phyloP scores from a whole-genome alignment of 2,888 invertebrate species.

The Trichogramma evanescens region DNA sequence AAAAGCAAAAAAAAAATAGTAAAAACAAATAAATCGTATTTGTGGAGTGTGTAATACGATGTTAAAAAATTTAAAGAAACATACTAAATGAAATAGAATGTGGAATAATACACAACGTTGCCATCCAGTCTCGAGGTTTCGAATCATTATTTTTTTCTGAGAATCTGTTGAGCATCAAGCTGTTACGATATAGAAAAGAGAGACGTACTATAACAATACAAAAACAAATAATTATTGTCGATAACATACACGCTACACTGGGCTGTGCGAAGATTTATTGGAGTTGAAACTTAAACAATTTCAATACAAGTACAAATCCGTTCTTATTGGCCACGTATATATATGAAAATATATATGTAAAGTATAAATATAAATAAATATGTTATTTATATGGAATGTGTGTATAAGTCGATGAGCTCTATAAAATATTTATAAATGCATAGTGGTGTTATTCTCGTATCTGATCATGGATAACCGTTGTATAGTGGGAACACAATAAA shows the following conservation, averaged over 20 bases:
- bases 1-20: not conserved
- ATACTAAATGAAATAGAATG: constrained; percentile 31
- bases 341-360: not conserved
- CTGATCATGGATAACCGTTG: not conserved
- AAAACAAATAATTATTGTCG: constrained; percentile 29
- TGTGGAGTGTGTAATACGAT: too few species aligned
- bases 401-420: constrained; percentile 19
- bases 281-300: constrained; percentile 46
- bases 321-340: constrained; percentile 48
- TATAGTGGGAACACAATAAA: constrained; percentile 11
- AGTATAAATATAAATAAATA: constrained; percentile 31
- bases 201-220: constrained; percentile 13
- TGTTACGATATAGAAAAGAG: constrained; percentile 22
- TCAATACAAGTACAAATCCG: constrained; percentile 49
- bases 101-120: constrained; percentile 40
- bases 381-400: constrained; percentile 35
- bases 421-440: not conserved
- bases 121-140: constrained; percentile 32
- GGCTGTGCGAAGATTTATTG: constrained; percentile 47
- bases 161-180: constrained; percentile 39
- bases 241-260: constrained; percentile 46
- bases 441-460: not conserved
- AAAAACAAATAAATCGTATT: too few species aligned
- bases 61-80: constrained; percentile 29
- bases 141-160: not conserved